Percentiles rank a stretch among this genome's conserved stretches.
Evolutionary conservation across 1,140 invertebrate genomes (phyloP).

Genomic region (Lanistes nyassanus): DNA sequence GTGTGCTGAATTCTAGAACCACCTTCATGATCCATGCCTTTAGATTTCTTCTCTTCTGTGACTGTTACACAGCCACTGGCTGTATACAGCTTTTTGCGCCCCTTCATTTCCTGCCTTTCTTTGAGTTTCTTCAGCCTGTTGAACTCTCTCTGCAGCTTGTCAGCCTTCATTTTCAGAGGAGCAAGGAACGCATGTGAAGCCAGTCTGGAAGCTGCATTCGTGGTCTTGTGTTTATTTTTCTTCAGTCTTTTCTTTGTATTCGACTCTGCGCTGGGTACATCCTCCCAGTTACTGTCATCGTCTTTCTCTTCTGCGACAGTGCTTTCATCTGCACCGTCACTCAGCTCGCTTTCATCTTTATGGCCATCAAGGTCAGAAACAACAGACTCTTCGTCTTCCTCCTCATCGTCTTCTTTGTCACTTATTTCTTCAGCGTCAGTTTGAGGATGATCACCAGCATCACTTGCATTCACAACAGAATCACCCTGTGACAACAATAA

Average conservation of each 20-base stretch:
- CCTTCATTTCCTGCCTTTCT: conserved; percentile 22
- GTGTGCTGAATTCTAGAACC: conserved; percentile 1
- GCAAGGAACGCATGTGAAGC: conserved; percentile 26
- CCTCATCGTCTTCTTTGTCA: conserved; percentile 21
- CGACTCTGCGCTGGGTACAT: too few relatives aligned
- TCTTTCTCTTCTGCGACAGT: conserved; percentile 13
- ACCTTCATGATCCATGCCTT: not conserved
- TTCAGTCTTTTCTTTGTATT: conserved; percentile 16
- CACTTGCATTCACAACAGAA: conserved; percentile 26
- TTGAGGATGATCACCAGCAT: conserved; percentile 35
- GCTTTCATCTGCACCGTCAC: not conserved
- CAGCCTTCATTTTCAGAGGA: conserved; percentile 19
- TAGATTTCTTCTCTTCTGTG: conserved; percentile 18
- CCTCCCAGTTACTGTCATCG: not conserved
- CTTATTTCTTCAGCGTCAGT: conserved; percentile 32
- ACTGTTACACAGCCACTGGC: not conserved
- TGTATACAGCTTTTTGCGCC: not conserved
- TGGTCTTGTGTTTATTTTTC: conserved; percentile 7
- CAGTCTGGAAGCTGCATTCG: conserved; percentile 1
- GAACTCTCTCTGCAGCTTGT: conserved; percentile 28
- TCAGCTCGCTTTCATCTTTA: conserved; percentile 11
- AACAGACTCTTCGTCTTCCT: conserved; percentile 12
- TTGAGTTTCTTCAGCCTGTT: conserved; percentile 28
- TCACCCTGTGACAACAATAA: conserved; percentile 22
- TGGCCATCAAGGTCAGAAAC: not conserved